Conservation (phyloP, 2,113 vertebrate species). For the Orthochromis indermauri region DNA sequence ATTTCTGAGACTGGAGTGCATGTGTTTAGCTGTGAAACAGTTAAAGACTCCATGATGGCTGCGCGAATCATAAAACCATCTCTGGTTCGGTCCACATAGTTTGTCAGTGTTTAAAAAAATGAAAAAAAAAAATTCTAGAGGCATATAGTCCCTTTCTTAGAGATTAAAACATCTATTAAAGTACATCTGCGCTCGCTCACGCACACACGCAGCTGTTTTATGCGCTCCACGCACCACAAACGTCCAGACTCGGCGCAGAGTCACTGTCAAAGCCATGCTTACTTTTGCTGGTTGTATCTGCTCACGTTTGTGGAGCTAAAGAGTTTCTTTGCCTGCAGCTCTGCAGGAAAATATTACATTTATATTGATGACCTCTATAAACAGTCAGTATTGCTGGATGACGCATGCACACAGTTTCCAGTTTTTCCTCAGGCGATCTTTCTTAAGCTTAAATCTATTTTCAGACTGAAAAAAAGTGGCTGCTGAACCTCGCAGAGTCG, state of each 20-base stretch:
- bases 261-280: conserved; percentile 14
- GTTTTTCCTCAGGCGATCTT: neutral
- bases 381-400: neutral
- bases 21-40: neutral
- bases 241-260: neutral
- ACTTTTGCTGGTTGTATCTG: neutral
- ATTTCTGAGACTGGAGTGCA: neutral
- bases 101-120: neutral
- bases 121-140: neutral
- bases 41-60: conserved; percentile 9
- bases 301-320: neutral
- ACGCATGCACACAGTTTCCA: neutral
- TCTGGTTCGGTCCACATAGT: neutral
- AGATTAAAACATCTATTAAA: conserved; percentile 37
- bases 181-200: neutral
- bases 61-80: conserved; percentile 9
- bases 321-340: neutral
- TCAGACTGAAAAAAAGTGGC: neutral
- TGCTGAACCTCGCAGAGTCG: neutral
- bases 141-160: neutral
- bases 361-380: conserved; percentile 12
- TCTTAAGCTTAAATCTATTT: conserved; percentile 3
- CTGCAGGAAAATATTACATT: neutral
- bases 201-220: neutral
- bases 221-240: neutral